Evolutionary conservation across 2,113 vertebrate genomes (phyloP), one percentile per base, ranked within the genome.

Genomic region (Columbina picui): DNA sequence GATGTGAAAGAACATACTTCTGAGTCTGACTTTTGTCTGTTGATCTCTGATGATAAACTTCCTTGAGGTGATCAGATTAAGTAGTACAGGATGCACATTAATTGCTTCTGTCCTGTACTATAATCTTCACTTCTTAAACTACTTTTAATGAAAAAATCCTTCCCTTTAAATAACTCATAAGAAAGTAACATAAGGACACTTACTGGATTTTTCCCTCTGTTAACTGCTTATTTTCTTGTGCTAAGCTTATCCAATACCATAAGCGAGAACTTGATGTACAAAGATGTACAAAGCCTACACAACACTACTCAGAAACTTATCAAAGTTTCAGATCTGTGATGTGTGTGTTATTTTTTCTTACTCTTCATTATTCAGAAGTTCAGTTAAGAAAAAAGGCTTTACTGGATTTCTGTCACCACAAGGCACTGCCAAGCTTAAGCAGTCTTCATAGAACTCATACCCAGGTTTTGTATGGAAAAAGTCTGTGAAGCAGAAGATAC

Each of bases 301-400:
- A 95, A 80, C 64, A 71, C 60, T 96, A 94, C 96, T 94, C 10
- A 96, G 96, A 97, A 97, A 45, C 83, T 93, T 97, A 96, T 97
- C 96, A 61, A 59, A 95, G 93, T 97, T 96, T 96, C 94, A 60
- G 27, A 97, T 97, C 96, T 90, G n/a, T 87, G 93, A 92, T 74
- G 36, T 45, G 9, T 75, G 8, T 64, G 41, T 43, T 93, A 12
- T 86, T 88, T 87, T 92, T 90, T 95, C 39, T 89, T 83, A 65
- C 26, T 78, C 52, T 89, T 94, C 64, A 93, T 78, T 64, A 84
- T 93, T 96, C 77, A 95, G 96, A 96, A 94, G 71, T 19, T 56
- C 92, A 71, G 68, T 89, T 84, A 90, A 95, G 64, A 52, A 95
- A 95, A 91, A 78, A 71, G 30, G 6, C 43, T 23, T 71, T 93